These are phyloP conservation scores for Empis stercorea DNA, from an alignment of 2,888 invertebrate genomes.

Conservation along the genomic window DNA sequence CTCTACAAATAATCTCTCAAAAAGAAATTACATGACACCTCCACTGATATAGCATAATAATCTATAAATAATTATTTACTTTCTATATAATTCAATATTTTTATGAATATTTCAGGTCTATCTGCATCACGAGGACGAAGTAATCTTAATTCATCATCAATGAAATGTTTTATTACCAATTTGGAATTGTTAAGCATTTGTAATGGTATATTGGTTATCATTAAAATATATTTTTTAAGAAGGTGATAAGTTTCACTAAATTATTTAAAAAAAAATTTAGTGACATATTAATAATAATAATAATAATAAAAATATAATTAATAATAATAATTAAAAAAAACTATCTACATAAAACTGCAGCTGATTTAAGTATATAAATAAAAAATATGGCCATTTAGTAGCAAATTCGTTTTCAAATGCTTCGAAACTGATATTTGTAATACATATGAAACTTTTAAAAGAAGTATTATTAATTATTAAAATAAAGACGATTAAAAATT, in stretches of 20 bases:
- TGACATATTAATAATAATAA: neutral
- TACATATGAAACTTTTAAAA: no score
- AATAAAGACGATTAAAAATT: no score
- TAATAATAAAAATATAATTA: neutral
- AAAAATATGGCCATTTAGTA: conserved; percentile 1
- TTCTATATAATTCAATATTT: no score
- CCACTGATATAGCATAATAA: no score
- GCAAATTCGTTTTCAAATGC: no score
- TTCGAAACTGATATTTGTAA: no score
- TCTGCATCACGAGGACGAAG: neutral
- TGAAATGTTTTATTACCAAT: neutral
- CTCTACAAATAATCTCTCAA: no score
- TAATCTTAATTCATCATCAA: neutral
- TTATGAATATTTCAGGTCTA: neutral
- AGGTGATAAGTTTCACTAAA: neutral
- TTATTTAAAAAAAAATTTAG: neutral
- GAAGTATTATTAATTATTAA: no score
- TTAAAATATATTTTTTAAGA: neutral
- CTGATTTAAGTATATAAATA: neutral
- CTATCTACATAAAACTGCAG: neutral
- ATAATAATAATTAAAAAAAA: neutral
- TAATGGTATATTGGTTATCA: neutral
- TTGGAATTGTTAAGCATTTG: neutral
- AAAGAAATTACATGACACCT: no score
- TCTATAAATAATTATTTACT: no score